A percentile compares a stretch with the other conserved stretches of the same genome.
Evolutionary conservation across 2,113 vertebrate species (phyloP).

Genomic region (Aegithalos caudatus): DNA sequence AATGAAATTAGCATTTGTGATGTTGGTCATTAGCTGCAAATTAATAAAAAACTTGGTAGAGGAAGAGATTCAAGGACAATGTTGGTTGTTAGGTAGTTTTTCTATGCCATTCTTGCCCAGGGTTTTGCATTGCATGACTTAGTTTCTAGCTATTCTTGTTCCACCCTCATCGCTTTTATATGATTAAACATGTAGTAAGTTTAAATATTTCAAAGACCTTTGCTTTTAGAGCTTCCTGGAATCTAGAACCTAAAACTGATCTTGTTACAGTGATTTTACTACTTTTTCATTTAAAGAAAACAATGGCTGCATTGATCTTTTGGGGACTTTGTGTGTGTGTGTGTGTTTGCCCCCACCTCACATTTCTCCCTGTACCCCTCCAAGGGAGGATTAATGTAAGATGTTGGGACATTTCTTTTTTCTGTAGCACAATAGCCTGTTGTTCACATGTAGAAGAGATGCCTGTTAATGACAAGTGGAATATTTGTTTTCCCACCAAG

Average conservation of each 20-base stretch:
- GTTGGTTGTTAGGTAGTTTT: not conserved
- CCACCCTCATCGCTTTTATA: not conserved
- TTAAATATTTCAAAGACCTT: not conserved
- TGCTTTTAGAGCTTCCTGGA: not conserved
- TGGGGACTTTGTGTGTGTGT: too few relatives aligned
- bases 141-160: not conserved
- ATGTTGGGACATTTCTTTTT: slow-evolving; percentile 16
- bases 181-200: not conserved
- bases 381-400: not conserved
- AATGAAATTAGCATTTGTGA: not conserved
- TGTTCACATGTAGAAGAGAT: slow-evolving; percentile 56
- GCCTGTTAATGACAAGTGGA: slow-evolving; percentile 55
- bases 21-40: not conserved
- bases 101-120: not conserved
- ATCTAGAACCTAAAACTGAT: not conserved
- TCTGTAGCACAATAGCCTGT: slow-evolving; percentile 54
- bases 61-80: not conserved
- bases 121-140: not conserved
- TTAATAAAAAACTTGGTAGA: not conserved
- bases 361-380: not conserved
- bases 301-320: not conserved
- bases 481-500: slow-evolving; percentile 80
- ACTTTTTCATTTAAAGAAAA: not conserved
- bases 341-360: too few relatives aligned
- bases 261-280: not conserved